Evolutionary conservation across 92 coral and sea anemone genomes (phyloP).

Genomic region (Siderastrea radians): DNA sequence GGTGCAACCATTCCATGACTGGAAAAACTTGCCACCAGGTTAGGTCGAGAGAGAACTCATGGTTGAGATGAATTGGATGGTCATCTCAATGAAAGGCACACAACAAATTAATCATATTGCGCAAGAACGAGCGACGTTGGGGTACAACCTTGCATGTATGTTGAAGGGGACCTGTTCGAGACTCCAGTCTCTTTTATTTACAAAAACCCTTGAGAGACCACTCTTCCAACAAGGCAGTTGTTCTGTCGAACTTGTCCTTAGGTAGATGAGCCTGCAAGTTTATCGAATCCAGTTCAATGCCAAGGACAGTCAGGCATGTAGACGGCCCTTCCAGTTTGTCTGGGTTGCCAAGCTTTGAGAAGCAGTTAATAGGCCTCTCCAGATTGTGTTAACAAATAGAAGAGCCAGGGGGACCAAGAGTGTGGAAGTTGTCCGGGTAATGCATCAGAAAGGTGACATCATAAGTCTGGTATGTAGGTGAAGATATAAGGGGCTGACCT

Average conservation of each 20-base stretch:
- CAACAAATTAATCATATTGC: neutral
- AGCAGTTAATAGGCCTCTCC: neutral
- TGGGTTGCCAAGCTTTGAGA: constrained; percentile 11
- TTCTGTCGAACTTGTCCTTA: constrained; percentile 1
- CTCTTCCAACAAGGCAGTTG: neutral
- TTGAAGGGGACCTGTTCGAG: neutral
- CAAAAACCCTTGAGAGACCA: constrained; percentile 26
- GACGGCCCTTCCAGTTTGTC: constrained; percentile 37
- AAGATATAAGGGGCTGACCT: neutral
- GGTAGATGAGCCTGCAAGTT: constrained; percentile 8
- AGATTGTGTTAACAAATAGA: neutral
- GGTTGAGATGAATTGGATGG: neutral
- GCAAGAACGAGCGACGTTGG: neutral
- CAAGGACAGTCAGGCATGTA: constrained; percentile 13
- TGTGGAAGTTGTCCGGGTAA: constrained; percentile 32
- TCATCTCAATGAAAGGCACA: neutral
- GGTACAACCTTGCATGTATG: neutral
- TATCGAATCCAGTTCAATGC: constrained; percentile 32
- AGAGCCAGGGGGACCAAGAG: constrained; percentile 26
- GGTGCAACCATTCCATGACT: neutral
- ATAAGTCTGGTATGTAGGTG: neutral
- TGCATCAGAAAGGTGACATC: constrained; percentile 16
- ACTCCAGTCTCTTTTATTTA: neutral
- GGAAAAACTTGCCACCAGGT: constrained; percentile 16
- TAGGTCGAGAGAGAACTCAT: constrained; percentile 23